Base-by-base conservation (phyloP, 2,888 invertebrate genomes). In the Heliconius aoede region DNA sequence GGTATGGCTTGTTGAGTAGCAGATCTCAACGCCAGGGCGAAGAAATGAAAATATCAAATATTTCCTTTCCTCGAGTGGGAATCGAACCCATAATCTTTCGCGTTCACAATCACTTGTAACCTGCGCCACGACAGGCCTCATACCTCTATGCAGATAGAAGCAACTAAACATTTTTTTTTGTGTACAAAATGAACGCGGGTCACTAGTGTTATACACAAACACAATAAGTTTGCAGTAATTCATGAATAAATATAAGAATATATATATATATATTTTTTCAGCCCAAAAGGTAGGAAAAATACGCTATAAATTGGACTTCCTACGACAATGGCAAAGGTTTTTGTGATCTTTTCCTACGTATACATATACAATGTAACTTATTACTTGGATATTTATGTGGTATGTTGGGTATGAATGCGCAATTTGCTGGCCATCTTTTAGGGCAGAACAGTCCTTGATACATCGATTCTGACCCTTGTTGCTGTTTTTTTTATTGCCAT, bases 301-400 rank as follows among this genome's bases (percentile, higher is more conserved):
- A 51, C 30, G 21, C 55, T 4, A 69, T 69, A 69, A 69, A 69
- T 69, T 69, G 69, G 69, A 51, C 55, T 69, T 30, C n/a, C 69
- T 69, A 69, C 69, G 46, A 74, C 74, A 74, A 74, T 74, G 46
- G 74, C 60, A 68, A 60, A 26, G 74, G 68, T 68, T 68, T 61
- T 68, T 68, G 74, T 68, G 68, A 61, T 68, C 67, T 74, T 58
- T 68, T 65, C 67, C 67, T 40, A 61, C n/a, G 60, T n/a, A 30
- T 55, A 51, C 55, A 55, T 69, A 69, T 69, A 69, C 55, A 55
- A 55, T 69, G 55, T 55, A 69, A 69, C 55, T 51, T 69, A 69
- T 69, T 69, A 55, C 55, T 24, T 18, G 30, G 55, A 69, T 69
- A 69, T 69, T 69, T 69, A 69, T 69, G 69, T 69, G 69, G 69